Percentiles rank a stretch among this genome's conserved stretches.
Conservation (phyloP, 2,113 vertebrate species). For the Brachyistius frenatus region DNA sequence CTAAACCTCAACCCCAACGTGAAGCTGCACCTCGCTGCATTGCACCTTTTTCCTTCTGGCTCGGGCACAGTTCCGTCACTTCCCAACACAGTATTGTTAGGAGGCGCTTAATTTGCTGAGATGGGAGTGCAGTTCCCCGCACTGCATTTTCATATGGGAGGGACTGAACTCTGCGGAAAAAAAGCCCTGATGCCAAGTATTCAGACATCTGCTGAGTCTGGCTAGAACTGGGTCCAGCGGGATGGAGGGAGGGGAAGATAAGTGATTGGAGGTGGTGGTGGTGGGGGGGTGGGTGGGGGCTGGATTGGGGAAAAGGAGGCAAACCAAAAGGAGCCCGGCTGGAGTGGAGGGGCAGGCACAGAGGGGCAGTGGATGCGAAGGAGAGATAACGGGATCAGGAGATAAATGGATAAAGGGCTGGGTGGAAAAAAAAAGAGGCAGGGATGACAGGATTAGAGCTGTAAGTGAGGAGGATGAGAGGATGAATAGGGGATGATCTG, state of each 20-base stretch:
- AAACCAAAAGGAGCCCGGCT: conserved; percentile 25
- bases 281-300: conserved; percentile 1
- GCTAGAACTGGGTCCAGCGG: conserved; percentile 66
- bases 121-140: conserved; percentile 77
- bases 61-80: conserved; percentile 60
- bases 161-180: conserved; percentile 79
- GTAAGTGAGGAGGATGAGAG: conserved; percentile 83
- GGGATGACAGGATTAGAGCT: conserved; percentile 82
- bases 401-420: conserved; percentile 81
- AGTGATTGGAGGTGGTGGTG: conserved; percentile 47
- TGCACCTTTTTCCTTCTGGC: conserved; percentile 71
- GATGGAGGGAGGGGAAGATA: conserved; percentile 58
- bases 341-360: background rate
- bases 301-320: too few relatives aligned
- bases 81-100: conserved; percentile 72
- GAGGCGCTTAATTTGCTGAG: conserved; percentile 73
- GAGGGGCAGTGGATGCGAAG: conserved; percentile 56
- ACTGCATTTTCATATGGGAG: conserved; percentile 76
- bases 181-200: conserved; percentile 79
- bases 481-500: conserved; percentile 83
- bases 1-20: conserved; percentile 61
- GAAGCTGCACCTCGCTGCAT: conserved; percentile 68
- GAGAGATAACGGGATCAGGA: conserved; percentile 79
- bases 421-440: conserved; percentile 53
- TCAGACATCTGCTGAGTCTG: conserved; percentile 82